phyloP scores from a whole-genome alignment of 1,140 invertebrate species.

The Zaprionus nigranus region DNA sequence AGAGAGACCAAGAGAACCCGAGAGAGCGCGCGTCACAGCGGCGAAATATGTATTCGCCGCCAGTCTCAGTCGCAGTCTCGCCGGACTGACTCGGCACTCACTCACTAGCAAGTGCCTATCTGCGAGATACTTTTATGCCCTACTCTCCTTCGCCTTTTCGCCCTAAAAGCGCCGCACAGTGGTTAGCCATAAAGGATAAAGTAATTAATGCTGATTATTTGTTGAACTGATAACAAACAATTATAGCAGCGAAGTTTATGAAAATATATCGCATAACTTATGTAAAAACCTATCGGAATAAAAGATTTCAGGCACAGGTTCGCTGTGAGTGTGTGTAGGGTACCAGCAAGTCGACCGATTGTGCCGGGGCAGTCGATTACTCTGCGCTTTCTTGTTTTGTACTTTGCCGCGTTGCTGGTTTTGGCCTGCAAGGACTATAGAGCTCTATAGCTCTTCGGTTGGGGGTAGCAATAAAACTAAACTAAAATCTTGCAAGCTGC shows the following conservation, averaged over 20 bases:
- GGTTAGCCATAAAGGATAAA: neutral
- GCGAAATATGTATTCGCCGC: constrained; percentile 60
- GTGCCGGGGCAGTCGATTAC: neutral
- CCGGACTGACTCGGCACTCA: constrained; percentile 38
- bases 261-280: neutral
- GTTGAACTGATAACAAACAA: neutral
- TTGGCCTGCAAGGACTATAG: constrained; percentile 41
- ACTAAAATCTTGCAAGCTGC: constrained; percentile 37
- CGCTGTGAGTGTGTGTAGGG: constrained; percentile 12
- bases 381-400: constrained; percentile 37
- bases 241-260: neutral
- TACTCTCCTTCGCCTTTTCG: neutral
- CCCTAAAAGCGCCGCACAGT: neutral
- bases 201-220: neutral
- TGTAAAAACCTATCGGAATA: neutral
- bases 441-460: constrained; percentile 24
- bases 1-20: constrained; percentile 44
- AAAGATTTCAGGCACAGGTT: neutral
- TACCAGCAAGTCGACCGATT: constrained; percentile 30
- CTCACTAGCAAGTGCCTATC: constrained; percentile 23
- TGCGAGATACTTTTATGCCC: constrained; percentile 40
- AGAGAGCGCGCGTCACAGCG: constrained; percentile 52
- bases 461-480: constrained; percentile 49
- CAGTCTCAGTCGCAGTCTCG: neutral
- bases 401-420: constrained; percentile 21